These are phyloP conservation scores for Phoeniculus purpureus DNA, from an alignment of 2,797 vertebrate species.

Conservation along the genomic window DNA sequence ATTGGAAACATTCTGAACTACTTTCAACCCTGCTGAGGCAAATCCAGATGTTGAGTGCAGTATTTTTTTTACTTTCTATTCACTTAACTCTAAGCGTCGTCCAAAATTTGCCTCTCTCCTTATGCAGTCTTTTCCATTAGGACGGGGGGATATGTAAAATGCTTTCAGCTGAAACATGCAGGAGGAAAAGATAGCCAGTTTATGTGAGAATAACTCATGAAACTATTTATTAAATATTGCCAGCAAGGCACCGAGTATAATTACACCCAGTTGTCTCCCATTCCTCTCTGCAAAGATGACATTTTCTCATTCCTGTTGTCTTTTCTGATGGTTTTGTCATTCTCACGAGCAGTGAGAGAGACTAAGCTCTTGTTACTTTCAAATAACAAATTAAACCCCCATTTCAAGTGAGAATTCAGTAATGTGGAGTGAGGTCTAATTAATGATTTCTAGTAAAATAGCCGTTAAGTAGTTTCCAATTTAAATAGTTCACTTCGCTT, in stretches of 20 bases:
- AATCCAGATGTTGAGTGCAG: slow-evolving; percentile 59
- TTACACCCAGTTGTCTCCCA: slow-evolving; percentile 58
- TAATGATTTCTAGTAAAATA: not conserved
- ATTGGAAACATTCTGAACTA: slow-evolving; percentile 48
- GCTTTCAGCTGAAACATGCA: slow-evolving; percentile 41
- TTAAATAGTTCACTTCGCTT: not conserved
- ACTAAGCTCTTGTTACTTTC: not conserved
- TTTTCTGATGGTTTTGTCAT: slow-evolving; percentile 21
- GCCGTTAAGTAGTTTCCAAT: not conserved
- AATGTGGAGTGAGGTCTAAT: not conserved
- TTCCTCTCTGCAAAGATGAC: slow-evolving; percentile 21
- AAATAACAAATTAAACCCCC: not conserved
- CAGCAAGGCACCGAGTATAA: slow-evolving; percentile 39
- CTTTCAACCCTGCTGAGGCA: slow-evolving; percentile 32
- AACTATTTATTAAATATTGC: slow-evolving; percentile 44
- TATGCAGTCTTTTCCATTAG: slow-evolving; percentile 46
- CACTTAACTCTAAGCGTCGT: slow-evolving; percentile 34
- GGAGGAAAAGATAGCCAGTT: slow-evolving; percentile 26
- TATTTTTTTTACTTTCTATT: slow-evolving; percentile 56
- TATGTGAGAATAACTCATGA: slow-evolving; percentile 44
- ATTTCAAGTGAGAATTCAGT: not conserved
- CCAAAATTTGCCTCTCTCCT: slow-evolving; percentile 44
- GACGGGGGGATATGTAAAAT: slow-evolving; percentile 19
- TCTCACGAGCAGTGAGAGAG: not conserved
- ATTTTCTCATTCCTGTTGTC: slow-evolving; percentile 45